Percentiles rank a stretch among this genome's conserved stretches.
Conservation (phyloP, 2,888 invertebrate species). For the Pheosia tremula region DNA sequence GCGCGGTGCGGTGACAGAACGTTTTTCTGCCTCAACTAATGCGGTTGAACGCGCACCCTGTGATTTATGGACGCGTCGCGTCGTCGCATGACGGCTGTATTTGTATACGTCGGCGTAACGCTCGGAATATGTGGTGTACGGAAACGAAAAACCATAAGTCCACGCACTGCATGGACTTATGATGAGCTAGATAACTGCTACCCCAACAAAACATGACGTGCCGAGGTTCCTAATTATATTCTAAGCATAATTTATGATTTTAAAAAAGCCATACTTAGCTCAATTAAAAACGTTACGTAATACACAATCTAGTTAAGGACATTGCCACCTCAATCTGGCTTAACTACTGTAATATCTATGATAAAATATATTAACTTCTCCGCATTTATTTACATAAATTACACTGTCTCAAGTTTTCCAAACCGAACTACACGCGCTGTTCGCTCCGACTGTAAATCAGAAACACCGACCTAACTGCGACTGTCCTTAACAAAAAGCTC, state of each 20-base stretch:
- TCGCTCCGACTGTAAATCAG: conserved; percentile 6
- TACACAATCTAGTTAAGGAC: no score
- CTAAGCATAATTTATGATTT: no score
- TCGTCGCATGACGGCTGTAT: conserved; percentile 29
- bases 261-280: no score
- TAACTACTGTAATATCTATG: no score
- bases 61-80: conserved; percentile 36
- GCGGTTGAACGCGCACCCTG: conserved; percentile 27
- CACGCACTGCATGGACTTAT: neutral
- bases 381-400: neutral
- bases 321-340: no score
- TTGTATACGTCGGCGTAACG: conserved; percentile 15
- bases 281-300: no score
- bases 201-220: neutral
- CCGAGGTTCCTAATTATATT: neutral
- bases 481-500: conserved; percentile 17
- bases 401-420: neutral
- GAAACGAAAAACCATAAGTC: conserved; percentile 1
- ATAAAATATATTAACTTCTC: neutral
- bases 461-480: conserved; percentile 4
- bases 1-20: conserved; percentile 19
- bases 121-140: neutral
- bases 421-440: neutral
- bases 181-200: neutral
- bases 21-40: conserved; percentile 33